Evolutionary conservation across 2,888 invertebrate genomes (phyloP).

Genomic region (Aromia moschata): DNA sequence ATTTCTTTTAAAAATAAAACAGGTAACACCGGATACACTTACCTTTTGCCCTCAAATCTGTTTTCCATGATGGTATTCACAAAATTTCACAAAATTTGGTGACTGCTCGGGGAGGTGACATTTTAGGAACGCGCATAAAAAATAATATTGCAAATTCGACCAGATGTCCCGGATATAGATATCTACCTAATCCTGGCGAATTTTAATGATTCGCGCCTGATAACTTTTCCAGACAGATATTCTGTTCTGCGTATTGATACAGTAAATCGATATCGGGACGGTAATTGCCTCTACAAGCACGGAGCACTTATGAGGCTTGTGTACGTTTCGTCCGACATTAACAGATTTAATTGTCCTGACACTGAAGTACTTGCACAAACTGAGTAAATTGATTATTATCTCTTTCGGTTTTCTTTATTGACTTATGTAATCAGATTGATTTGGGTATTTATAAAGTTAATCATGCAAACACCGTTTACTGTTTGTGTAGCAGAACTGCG

Average conservation of each 20-base stretch:
- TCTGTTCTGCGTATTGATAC: slow-evolving; percentile 1
- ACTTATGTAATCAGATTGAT: background rate
- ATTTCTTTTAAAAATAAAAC: no score
- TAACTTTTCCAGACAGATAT: slow-evolving; percentile 15
- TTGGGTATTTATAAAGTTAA: background rate
- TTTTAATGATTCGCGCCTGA: slow-evolving; percentile 19
- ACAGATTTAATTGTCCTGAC: slow-evolving; percentile 7
- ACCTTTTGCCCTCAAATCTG: background rate
- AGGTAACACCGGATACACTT: no score
- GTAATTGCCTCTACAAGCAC: slow-evolving; percentile 2
- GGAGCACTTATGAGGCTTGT: slow-evolving; percentile 1
- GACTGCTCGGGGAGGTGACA: background rate
- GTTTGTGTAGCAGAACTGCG: background rate
- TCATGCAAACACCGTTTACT: no score
- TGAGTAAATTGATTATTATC: background rate
- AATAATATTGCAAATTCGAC: slow-evolving; percentile 18
- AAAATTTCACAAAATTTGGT: background rate
- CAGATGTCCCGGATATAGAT: slow-evolving; percentile 24
- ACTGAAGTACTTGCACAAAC: background rate
- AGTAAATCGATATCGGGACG: slow-evolving; percentile 8
- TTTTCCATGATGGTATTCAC: slow-evolving; percentile 6
- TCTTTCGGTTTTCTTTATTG: background rate
- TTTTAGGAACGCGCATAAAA: slow-evolving; percentile 12
- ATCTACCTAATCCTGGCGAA: slow-evolving; percentile 18
- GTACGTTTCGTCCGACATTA: slow-evolving; percentile 1